phyloP scores from a whole-genome alignment of 1,140 invertebrate genomes.

The Proctacanthus coquilletti region DNA sequence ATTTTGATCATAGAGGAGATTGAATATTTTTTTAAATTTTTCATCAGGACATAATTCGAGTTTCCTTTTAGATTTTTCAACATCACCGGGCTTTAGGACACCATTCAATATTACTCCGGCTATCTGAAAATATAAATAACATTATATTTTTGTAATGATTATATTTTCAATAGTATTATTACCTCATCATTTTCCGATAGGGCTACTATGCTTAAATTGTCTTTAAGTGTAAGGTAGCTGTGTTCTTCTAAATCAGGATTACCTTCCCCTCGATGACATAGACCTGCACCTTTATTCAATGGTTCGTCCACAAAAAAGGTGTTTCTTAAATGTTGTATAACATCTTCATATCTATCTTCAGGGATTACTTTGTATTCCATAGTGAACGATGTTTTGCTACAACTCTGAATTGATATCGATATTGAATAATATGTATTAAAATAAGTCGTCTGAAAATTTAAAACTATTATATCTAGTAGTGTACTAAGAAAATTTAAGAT shows the following conservation, averaged over 20 bases:
- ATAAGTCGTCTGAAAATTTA: too few species aligned
- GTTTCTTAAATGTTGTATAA: constrained; percentile 49
- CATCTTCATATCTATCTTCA: constrained; percentile 36
- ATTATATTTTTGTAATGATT: not conserved
- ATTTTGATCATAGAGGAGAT: constrained; percentile 44
- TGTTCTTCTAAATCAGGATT: constrained; percentile 58
- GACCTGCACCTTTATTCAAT: constrained; percentile 53
- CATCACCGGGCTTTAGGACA: constrained; percentile 38
- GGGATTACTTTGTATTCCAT: constrained; percentile 37
- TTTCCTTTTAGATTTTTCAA: constrained; percentile 38
- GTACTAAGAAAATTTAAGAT: too few species aligned
- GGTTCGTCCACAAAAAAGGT: constrained; percentile 69
- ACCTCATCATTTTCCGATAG: constrained; percentile 41
- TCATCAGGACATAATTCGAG: constrained; percentile 38
- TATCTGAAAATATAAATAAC: constrained; percentile 31
- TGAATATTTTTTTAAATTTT: constrained; percentile 49
- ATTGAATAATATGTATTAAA: too few species aligned
- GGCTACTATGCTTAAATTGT: constrained; percentile 56
- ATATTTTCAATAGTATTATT: constrained; percentile 13
- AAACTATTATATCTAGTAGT: too few species aligned
- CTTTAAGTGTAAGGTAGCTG: constrained; percentile 47
- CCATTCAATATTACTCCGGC: constrained; percentile 51
- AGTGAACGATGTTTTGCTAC: too few species aligned
- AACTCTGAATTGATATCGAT: too few species aligned
- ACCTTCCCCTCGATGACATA: constrained; percentile 47